Base-by-base conservation (phyloP, 2,113 vertebrate genomes). In the Apteryx owenii region DNA sequence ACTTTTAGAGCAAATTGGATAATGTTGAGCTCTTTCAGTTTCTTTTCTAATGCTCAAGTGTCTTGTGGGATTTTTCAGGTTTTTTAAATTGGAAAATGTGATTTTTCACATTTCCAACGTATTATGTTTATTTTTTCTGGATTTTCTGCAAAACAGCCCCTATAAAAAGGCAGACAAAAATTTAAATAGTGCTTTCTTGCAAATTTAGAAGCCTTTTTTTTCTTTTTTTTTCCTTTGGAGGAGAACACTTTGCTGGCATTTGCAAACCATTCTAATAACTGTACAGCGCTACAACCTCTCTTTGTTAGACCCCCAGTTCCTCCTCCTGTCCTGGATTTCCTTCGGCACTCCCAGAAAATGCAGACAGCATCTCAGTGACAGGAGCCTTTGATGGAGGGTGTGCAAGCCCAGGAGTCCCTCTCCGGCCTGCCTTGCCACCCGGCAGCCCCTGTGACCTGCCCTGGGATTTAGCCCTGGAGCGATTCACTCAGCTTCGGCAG, bases 1-100 rank as follows among this genome's bases (percentile, higher is more conserved):
- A 94, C 83, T 94, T 94, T 92, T 91, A 85, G 71, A 90, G 25
- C 44, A 54, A 65, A 72, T 16, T 29, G 70, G 62, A 60, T 81
- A 82, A 76, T 8, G 8, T 54, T 46, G 62, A 88, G 16, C 31
- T 85, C 66, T 69, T 20, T 76, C 28, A 82, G 46, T 72, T 54
- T 88, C 42, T 83, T 69, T 46, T 40, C 64, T 50, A 19, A 3
- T 20, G 12, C 22, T 83, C 5, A 25, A 79, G n/a, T 36, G 84
- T 80, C 80, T 94, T 44, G 38, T 61, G 38, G 38, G 42, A 54
- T 64, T 91, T 84, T 92, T 81, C 50, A 75, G 50, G 10, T 26
- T 51, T 44, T 91, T 85, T 61, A 76, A 36, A 76, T 48, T 5
- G 23, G 31, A 69, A 94, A 80, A 80, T 14, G 38, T 13, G 51